Evolutionary conservation across 2,888 invertebrate species (phyloP).

Genomic region (Linnaemya tessellans): DNA sequence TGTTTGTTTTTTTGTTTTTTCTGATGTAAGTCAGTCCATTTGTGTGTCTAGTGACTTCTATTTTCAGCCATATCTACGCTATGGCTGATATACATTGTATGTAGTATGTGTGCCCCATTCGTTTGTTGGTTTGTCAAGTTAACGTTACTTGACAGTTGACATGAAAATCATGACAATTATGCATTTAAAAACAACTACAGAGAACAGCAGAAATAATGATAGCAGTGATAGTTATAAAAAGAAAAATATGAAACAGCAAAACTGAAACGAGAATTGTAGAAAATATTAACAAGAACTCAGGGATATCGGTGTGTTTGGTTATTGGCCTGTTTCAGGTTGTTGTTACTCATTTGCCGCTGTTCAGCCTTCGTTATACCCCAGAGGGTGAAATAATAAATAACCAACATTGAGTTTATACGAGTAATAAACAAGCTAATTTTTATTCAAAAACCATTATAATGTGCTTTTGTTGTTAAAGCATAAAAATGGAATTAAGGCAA

Average conservation of each 20-base stretch:
- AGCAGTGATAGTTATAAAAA: constrained; percentile 27
- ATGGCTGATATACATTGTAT: constrained; percentile 18
- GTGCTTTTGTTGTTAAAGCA: not conserved
- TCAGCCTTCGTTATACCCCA: not conserved
- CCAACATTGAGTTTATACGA: constrained; percentile 23
- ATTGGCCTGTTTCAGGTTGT: not conserved
- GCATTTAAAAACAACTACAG: constrained; percentile 44
- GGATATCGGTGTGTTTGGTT: not conserved
- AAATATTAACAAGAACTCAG: constrained; percentile 1
- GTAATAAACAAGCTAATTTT: constrained; percentile 39
- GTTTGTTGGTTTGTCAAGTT: constrained; percentile 56
- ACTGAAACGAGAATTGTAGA: not conserved
- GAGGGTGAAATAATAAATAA: constrained; percentile 28
- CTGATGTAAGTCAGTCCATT: constrained; percentile 6
- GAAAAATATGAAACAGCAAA: constrained; percentile 1
- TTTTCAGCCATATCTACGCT: not conserved
- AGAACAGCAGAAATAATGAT: constrained; percentile 23
- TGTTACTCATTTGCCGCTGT: not conserved
- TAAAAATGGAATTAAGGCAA: not conserved
- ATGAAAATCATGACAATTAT: constrained; percentile 72
- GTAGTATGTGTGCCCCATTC: constrained; percentile 35
- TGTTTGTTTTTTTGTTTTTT: too few relatives aligned
- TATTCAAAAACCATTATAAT: constrained; percentile 30
- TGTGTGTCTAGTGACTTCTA: constrained; percentile 5
- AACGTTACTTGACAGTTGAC: constrained; percentile 71